Conservation (phyloP, 1,140 invertebrate species). For the Chironomus tepperi region DNA sequence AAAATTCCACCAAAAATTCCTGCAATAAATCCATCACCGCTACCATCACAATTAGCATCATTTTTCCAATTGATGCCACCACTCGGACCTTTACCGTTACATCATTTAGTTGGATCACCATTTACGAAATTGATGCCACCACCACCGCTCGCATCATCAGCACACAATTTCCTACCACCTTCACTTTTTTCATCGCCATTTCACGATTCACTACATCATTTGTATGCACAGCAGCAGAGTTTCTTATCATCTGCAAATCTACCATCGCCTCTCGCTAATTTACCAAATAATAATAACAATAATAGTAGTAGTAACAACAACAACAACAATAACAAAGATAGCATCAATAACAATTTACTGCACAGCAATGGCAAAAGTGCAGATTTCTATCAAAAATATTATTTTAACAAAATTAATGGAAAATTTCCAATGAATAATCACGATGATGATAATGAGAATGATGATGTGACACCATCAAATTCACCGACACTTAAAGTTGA, state of each 20-base stretch:
- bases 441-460: neutral
- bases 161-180: conserved; percentile 47
- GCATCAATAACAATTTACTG: conserved; percentile 34
- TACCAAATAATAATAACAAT: conserved; percentile 27
- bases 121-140: conserved; percentile 30
- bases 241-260: conserved; percentile 18
- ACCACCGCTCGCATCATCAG: conserved; percentile 48
- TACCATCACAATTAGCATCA: conserved; percentile 39
- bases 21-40: conserved; percentile 35
- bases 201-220: conserved; percentile 32
- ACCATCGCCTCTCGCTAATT: conserved; percentile 1
- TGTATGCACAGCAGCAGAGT: conserved; percentile 40
- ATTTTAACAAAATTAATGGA: neutral
- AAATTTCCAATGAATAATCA: neutral
- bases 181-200: conserved; percentile 31
- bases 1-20: conserved; percentile 32
- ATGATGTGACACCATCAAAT: conserved; percentile 18
- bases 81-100: conserved; percentile 43
- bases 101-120: neutral
- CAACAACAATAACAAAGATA: conserved; percentile 29
- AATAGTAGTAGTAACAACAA: conserved; percentile 27
- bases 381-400: conserved; percentile 19
- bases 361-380: neutral
- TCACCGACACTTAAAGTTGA: neutral
- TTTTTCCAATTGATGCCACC: conserved; percentile 48